Evolutionary conservation across 2,113 vertebrate species (phyloP).

Genomic region (Centropus unirufus): DNA sequence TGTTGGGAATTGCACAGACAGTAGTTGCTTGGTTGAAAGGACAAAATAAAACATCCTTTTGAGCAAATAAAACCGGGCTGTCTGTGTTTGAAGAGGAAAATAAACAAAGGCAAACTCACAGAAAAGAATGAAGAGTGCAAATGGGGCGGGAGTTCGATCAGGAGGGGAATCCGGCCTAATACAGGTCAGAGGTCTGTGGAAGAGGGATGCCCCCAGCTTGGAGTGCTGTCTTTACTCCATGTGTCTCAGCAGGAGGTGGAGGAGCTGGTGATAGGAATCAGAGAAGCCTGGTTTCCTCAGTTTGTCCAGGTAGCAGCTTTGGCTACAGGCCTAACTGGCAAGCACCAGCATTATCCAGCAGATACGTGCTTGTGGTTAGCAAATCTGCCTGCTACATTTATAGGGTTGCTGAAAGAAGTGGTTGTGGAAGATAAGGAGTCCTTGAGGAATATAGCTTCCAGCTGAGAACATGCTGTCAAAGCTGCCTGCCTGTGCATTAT

Average conservation of each 20-base stretch:
- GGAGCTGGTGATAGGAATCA: neutral
- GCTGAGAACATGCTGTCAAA: neutral
- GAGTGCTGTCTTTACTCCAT: neutral
- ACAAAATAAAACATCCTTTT: neutral
- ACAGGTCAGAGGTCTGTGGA: neutral
- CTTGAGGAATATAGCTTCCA: neutral
- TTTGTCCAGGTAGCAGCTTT: neutral
- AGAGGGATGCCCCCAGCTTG: neutral
- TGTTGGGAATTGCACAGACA: neutral
- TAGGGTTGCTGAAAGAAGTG: neutral
- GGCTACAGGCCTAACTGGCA: neutral
- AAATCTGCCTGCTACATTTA: neutral
- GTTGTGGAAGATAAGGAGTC: conserved; percentile 21
- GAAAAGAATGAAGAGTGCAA: neutral
- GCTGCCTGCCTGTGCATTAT: neutral
- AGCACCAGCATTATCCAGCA: neutral
- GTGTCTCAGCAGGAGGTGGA: neutral
- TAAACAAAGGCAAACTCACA: neutral
- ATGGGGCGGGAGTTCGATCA: neutral
- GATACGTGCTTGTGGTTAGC: neutral
- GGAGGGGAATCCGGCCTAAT: neutral
- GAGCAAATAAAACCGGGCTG: neutral
- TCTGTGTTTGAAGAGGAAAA: neutral
- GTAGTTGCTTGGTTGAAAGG: neutral
- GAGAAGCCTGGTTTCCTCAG: neutral